phyloP scores from a whole-genome alignment of 2,888 invertebrate genomes.

The Perithous albicinctus region DNA sequence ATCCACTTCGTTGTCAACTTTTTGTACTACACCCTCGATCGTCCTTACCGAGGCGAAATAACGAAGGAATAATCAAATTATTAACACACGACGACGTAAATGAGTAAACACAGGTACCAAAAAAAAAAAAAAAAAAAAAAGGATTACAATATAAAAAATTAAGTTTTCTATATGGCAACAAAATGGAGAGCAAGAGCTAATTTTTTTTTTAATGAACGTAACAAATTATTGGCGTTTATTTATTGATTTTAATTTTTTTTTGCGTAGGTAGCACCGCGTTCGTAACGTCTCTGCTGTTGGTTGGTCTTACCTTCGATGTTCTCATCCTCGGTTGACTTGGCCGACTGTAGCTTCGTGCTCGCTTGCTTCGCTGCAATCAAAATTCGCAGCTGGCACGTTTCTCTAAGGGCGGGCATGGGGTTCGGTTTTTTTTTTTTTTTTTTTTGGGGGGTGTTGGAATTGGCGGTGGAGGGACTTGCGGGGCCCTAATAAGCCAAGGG shows the following conservation, averaged over 20 bases:
- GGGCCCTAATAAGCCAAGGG: constrained; percentile 38
- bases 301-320: constrained; percentile 83
- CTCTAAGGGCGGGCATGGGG: constrained; percentile 69
- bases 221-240: constrained; percentile 43
- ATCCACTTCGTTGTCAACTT: not conserved
- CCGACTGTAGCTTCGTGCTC: constrained; percentile 84
- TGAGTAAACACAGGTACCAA: not conserved
- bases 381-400: constrained; percentile 83
- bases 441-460: not conserved
- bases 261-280: constrained; percentile 75
- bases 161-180: constrained; percentile 19
- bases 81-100: constrained; percentile 18
- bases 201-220: constrained; percentile 34
- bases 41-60: constrained; percentile 47
- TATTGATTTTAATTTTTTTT: constrained; percentile 40
- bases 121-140: constrained; percentile 19
- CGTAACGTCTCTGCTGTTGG: constrained; percentile 71
- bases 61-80: constrained; percentile 29
- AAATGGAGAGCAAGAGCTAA: constrained; percentile 31
- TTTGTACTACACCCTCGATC: constrained; percentile 59
- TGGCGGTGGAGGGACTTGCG: constrained; percentile 32
- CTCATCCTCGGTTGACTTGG: constrained; percentile 85
- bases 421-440: too few species aligned
- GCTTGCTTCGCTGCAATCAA: constrained; percentile 84
- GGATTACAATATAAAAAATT: not conserved